phyloP scores from a whole-genome alignment of 2,113 vertebrate species.

The Colius striatus region DNA sequence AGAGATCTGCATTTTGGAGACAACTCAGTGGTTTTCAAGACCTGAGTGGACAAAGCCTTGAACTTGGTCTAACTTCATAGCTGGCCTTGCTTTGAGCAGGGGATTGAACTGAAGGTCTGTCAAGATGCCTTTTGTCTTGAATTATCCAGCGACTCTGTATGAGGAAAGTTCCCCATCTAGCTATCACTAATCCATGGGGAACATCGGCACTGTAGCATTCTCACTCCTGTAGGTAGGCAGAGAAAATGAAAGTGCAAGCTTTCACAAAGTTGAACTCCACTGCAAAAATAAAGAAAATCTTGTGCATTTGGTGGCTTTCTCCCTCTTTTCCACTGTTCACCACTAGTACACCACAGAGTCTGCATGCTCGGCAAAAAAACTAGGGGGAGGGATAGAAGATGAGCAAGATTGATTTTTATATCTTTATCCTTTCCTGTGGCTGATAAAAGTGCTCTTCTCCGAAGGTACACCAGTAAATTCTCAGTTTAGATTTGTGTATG shows the following conservation, averaged over 20 bases:
- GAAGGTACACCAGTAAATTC: background rate
- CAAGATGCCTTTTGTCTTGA: background rate
- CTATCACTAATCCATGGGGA: background rate
- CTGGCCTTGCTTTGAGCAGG: background rate
- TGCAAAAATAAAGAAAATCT: background rate
- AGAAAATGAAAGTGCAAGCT: background rate
- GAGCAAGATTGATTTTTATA: background rate
- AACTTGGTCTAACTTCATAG: background rate
- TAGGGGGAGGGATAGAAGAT: background rate
- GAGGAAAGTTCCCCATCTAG: background rate
- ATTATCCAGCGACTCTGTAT: background rate
- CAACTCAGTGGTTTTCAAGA: background rate
- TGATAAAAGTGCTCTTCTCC: background rate
- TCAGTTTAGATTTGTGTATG: background rate
- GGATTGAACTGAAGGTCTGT: background rate
- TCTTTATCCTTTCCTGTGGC: background rate
- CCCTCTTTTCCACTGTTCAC: background rate
- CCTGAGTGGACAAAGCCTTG: background rate
- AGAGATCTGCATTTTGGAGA: background rate
- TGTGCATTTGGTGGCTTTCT: background rate
- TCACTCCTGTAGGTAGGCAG: background rate
- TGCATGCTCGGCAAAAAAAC: background rate
- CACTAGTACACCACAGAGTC: background rate
- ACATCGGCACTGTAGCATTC: background rate
- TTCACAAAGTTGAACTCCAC: background rate